These are phyloP conservation scores for Leptestheria dahalacensis DNA, from an alignment of 1,140 invertebrate species.

Conservation along the genomic window DNA sequence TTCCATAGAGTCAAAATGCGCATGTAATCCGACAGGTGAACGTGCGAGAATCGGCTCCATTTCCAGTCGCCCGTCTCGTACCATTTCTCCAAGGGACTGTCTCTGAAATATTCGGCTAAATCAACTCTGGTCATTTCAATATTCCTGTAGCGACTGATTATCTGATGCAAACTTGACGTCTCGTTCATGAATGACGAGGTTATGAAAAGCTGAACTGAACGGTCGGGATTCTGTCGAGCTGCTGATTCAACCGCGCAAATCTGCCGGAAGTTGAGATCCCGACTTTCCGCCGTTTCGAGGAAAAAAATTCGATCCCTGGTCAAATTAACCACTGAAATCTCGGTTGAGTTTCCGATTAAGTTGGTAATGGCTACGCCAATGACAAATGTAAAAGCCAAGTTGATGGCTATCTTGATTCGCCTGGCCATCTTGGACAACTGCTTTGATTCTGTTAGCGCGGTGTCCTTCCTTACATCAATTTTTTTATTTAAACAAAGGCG, in stretches of 20 bases:
- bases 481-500: too few relatives aligned
- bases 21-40: constrained; percentile 50
- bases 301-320: too few relatives aligned
- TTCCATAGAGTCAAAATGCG: constrained; percentile 56
- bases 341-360: too few relatives aligned
- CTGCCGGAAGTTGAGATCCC: constrained; percentile 36
- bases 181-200: background rate
- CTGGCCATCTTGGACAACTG: too few relatives aligned
- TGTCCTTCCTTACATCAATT: too few relatives aligned
- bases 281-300: constrained; percentile 35
- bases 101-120: constrained; percentile 37
- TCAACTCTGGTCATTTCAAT: constrained; percentile 38
- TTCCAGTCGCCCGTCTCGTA: constrained; percentile 36
- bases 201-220: constrained; percentile 25
- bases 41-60: constrained; percentile 35
- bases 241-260: constrained; percentile 52
- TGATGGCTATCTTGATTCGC: too few relatives aligned
- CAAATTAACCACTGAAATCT: too few relatives aligned
- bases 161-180: background rate
- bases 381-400: too few relatives aligned
- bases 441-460: too few relatives aligned
- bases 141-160: constrained; percentile 28
- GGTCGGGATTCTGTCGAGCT: constrained; percentile 40
- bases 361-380: too few relatives aligned
- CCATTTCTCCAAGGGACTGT: constrained; percentile 44